Evolutionary conservation across 2,113 vertebrate species (phyloP), one percentile per base, ranked within the genome.

Genomic region (Lethenteron reissneri): DNA sequence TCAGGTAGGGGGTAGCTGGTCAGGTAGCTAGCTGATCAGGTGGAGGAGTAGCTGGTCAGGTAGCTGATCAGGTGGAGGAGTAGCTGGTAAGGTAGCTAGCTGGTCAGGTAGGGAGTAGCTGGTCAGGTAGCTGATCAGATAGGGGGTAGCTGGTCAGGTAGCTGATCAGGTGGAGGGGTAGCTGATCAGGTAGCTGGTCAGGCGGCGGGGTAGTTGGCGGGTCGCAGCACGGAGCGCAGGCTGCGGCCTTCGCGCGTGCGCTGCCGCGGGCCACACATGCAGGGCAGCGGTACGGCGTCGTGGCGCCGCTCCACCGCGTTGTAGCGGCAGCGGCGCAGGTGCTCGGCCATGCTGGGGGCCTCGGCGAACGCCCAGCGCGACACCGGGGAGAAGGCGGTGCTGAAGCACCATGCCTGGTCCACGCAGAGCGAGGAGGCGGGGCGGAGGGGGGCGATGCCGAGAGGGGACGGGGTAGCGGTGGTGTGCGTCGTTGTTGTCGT

Each of bases 351-450:
- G 84, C 90, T 95, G 73, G 89, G 79, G 71, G 90, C 83, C 76
- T 95, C 85, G 4, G 84, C 85, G 80, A 95, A 97, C 69, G 86
- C 88, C 94, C 94, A 99, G 2, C 85, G 85, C 0, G 79, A 82
- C 74, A 99, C 90, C 0, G 87, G 87, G 80, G 86, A 89, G 79
- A 97, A 97, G 57, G 90, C 86, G 11, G 90, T 96, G 79, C 89
- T 99, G 84, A 97, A 99, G 78, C 87, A 79, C 94, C 94, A 99
- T 11, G 96, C 89, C 94, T 97, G 79, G 69, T 77, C 81, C 73
- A 80, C 72, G 81, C 81, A 11, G 11, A 68, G 11, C 2, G 25
- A 68, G 64, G 64, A 25, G n/a, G 25, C n/a, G 25, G 10, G 25
- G 11, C n/a, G 21, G 60, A 64, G 60, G 21, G 64, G n/a, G 11